A percentile compares a stretch with the other conserved stretches of the same genome.
Evolutionary conservation across 1,140 invertebrate genomes (phyloP).

Genomic region (Wiebesia pumilae): DNA sequence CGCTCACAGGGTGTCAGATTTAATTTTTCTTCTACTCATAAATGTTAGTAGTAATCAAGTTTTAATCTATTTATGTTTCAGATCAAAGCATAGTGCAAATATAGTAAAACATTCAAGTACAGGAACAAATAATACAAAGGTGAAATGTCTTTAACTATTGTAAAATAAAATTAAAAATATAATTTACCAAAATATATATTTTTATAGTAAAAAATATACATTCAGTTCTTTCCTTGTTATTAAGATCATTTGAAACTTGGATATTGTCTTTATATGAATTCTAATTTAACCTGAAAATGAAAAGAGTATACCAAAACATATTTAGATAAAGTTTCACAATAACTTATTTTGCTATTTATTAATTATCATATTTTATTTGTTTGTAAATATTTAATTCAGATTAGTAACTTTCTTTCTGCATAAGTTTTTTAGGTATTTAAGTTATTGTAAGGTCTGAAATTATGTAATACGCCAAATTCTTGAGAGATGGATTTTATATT

Average conservation of each 20-base stretch:
- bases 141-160: conserved; percentile 46
- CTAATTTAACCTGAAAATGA: conserved; percentile 18
- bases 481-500: neutral
- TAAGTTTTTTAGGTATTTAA: no score
- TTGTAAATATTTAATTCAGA: neutral
- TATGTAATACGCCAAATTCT: neutral
- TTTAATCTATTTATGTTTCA: conserved; percentile 58
- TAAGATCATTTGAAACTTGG: neutral
- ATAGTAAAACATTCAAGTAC: conserved; percentile 47
- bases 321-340: neutral
- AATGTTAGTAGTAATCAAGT: conserved; percentile 13
- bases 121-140: conserved; percentile 57
- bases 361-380: neutral
- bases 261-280: neutral
- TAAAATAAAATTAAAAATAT: conserved; percentile 13
- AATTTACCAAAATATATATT: neutral
- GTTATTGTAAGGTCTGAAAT: neutral
- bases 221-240: neutral
- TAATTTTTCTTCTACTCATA: conserved; percentile 36
- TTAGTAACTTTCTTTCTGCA: no score
- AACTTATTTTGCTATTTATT: neutral
- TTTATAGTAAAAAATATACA: neutral
- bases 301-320: neutral
- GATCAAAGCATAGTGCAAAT: conserved; percentile 55
- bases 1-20: conserved; percentile 49